Conservation (phyloP, 64 coral and sea anemone species). For the Pocillopora damicornis region DNA sequence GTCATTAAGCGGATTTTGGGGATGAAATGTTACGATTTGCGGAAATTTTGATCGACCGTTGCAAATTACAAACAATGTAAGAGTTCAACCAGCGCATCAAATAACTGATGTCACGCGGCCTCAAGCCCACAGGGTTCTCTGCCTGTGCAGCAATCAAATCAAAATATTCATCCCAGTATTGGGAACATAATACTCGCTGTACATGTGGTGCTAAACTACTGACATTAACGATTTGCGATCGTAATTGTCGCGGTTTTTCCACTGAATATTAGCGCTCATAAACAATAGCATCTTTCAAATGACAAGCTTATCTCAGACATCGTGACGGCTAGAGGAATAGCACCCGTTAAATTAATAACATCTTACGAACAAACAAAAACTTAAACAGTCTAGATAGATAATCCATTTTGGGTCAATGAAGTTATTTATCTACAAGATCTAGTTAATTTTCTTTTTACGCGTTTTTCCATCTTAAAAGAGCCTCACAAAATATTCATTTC, state of each 20-base stretch:
- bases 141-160: no score
- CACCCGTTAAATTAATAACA: conserved; percentile 72
- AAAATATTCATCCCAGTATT: no score
- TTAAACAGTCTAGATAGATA: conserved; percentile 66
- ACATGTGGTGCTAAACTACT: not conserved
- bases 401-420: conserved; percentile 48
- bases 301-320: conserved; percentile 77
- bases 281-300: not conserved
- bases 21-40: no score
- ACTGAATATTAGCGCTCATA: not conserved
- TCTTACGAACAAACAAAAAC: conserved; percentile 76
- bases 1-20: no score
- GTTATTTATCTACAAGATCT: not conserved
- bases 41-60: no score
- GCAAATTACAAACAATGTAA: no score
- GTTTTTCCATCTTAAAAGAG: no score
- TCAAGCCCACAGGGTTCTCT: no score
- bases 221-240: not conserved
- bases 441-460: no score
- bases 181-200: not conserved
- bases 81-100: no score
- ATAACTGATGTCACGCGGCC: no score
- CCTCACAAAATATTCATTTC: no score
- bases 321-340: conserved; percentile 80
- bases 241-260: not conserved